Evolutionary conservation across 2,113 vertebrate species (phyloP).

Genomic region (Oncorhynchus kisutch): DNA sequence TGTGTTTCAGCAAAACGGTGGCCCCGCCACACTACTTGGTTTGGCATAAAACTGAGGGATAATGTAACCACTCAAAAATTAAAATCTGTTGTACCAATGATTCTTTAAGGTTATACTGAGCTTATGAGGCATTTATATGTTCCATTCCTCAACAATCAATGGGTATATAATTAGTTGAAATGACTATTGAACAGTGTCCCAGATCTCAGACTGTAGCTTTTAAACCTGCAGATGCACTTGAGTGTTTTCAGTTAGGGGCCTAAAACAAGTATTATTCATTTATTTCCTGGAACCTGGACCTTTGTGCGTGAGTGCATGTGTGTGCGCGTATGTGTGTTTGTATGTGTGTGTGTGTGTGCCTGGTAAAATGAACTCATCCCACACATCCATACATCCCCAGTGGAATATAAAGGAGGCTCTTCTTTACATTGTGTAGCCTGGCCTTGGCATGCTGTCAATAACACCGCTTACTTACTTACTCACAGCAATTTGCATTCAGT

Average conservation of each 20-base stretch:
- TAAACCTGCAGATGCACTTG: background rate
- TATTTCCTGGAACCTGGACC: slow-evolving; percentile 70
- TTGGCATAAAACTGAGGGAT: no score
- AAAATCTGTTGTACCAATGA: no score
- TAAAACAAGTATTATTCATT: slow-evolving; percentile 72
- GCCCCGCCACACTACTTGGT: no score
- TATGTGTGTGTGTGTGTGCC: background rate
- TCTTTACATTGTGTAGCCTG: slow-evolving; percentile 59
- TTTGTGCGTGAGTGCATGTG: no score
- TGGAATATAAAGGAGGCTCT: slow-evolving; percentile 67
- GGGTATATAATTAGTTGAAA: background rate
- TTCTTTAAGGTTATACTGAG: no score
- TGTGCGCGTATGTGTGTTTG: no score
- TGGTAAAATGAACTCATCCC: slow-evolving; percentile 71
- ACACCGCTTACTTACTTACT: slow-evolving; percentile 51
- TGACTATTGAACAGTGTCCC: no score
- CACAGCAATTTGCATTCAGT: slow-evolving; percentile 70
- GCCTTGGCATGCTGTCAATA: slow-evolving; percentile 65
- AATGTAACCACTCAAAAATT: no score
- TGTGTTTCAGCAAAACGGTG: slow-evolving; percentile 1
- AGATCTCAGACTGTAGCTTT: no score
- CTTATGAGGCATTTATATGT: no score
- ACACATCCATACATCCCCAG: slow-evolving; percentile 70
- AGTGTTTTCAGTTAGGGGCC: slow-evolving; percentile 43
- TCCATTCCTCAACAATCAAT: background rate